Evolutionary conservation across 1,140 invertebrate genomes (phyloP), one percentile per base, ranked within the genome.

Genomic region (Pseudoatta argentina): DNA sequence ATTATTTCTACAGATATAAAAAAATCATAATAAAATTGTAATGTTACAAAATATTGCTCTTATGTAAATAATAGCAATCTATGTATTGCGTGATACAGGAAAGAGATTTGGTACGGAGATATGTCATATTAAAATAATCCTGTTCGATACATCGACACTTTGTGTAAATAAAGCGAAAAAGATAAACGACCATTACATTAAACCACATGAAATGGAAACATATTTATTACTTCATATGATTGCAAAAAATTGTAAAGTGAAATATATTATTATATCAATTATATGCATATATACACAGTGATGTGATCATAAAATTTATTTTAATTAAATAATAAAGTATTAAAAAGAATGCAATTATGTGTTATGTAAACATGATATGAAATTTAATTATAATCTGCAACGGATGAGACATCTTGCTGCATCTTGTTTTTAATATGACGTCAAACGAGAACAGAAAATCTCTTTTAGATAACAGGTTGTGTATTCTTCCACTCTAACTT

Each of bases 141-240:
- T 48, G 24, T 66, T 78, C 12, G 44, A 64, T 66, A 53, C 27
- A 66, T 78, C 14, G 76, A 6, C 57, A 39, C 0, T 30, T 64
- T 66, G 61, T 78, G 39, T 21, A 66, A 78, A 66, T 78, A 66
- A 66, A 78, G 27, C 18, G 27, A 66, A 51, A 78, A 78, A 78
- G 61, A 78, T 66, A 18, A 78, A 77, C 34, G 16, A 27, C 5
- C 24, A 39, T 64, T 27, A 69, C 21, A 39, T 76, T 55, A 63
- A 44, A 76, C 10, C 21, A 51, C 10, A 21, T 18, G 1, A 51
- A 77, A 63, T 63, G 39, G 16, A 77, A 78, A 78, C 24, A 24
- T 78, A n/a, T 78, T 78, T 78, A 51, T 51, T 51, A 66, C 18
- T 78, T 48, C 51, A n/a, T n/a, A 12, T 30, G 12, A 18, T 14